Percentiles rank a stretch among this genome's conserved stretches.
These are phyloP conservation scores for Mesembrinibis cayennensis DNA, from an alignment of 2,113 vertebrate genomes.

Conservation along the genomic window DNA sequence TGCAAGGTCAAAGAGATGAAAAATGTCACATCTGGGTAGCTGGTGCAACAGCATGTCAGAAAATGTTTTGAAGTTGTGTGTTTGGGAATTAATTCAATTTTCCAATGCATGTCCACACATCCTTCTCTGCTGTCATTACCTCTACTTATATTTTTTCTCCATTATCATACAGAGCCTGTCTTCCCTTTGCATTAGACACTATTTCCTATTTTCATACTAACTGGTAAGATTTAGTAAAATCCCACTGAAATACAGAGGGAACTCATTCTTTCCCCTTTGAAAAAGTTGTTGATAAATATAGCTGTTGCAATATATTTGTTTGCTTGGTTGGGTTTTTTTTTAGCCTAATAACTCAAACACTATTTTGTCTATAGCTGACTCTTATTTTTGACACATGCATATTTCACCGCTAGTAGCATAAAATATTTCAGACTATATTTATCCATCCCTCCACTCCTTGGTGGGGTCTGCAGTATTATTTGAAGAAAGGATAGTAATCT, in stretches of 20 bases:
- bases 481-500: not conserved
- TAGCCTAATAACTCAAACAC: not conserved
- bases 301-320: not conserved
- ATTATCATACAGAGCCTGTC: not conserved
- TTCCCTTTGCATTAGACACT: not conserved
- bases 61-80: slow-evolving; percentile 20
- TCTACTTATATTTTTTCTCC: not conserved
- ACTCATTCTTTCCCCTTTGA: not conserved
- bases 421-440: not conserved
- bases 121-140: slow-evolving; percentile 5
- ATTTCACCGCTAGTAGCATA: not conserved
- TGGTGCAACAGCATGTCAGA: slow-evolving; percentile 3
- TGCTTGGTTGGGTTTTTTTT: not conserved
- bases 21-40: slow-evolving; percentile 33
- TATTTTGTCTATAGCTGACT: not conserved
- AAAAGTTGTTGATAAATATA: not conserved
- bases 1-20: slow-evolving; percentile 31
- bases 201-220: not conserved
- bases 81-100: slow-evolving; percentile 55
- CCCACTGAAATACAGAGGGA: not conserved
- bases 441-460: not conserved
- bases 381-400: not conserved
- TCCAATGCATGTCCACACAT: slow-evolving; percentile 23
- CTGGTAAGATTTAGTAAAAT: not conserved
- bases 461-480: not conserved